Evolutionary conservation across 2,113 vertebrate genomes (phyloP), one percentile per base, ranked within the genome.

Genomic region (Damaliscus lunatus): DNA sequence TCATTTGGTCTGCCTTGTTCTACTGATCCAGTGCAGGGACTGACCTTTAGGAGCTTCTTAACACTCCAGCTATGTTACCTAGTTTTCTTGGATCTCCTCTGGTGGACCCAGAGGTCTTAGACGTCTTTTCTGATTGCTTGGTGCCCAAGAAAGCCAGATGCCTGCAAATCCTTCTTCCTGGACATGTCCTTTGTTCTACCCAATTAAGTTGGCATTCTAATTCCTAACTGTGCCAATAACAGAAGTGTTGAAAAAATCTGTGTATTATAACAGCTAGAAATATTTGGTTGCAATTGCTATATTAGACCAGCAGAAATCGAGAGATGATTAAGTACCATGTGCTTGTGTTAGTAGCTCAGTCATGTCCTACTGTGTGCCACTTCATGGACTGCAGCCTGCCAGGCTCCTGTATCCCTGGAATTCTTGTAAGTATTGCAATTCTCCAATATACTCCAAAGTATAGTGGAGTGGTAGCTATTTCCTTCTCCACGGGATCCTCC

Each of bases 81-180:
- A n/a, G 27, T 78, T n/a, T 23, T 59, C 27, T 48, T 36, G n/a
- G 52, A 71, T 74, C 46, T 29, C 13, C 29, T 88, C 52, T 29
- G 1, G 6, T 7, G 7, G 9, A 5, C 6, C 2, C 36, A 78
- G 53, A 14, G 31, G 12, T 1, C n/a, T 4, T 6, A 2, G 36
- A 3, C 71, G 2, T 0, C 4, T 82, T 46, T 86, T 85, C 3
- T 25, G 25, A 74, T 31, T 81, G 77, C 43, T 46, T 52, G 48
- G 48, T n/a, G 80, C 11, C 19, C 6, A 36, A 53, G 11, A 21
- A 40, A 59, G 36, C 36, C 36, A 48, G 27, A 57, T 64, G 77
- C 17, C 27, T 27, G 10, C 3, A 64, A 84, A 7, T 57, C 17
- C 17, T 77, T 25, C 23, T 33, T 77, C n/a, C 14, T 40, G 43